Conservation (phyloP, 2,113 vertebrate genomes). For the Eidolon helvum region DNA sequence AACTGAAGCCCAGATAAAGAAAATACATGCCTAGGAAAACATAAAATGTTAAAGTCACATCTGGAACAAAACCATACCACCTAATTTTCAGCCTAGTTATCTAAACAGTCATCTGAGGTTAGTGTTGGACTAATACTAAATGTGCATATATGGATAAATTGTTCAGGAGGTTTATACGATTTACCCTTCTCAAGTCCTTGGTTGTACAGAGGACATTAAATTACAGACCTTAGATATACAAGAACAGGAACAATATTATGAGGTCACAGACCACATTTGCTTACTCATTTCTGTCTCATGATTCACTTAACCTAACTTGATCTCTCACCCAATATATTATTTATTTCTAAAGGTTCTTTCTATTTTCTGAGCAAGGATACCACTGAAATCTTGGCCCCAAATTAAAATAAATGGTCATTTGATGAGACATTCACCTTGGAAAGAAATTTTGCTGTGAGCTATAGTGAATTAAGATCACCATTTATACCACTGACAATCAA, state of each 20-base stretch:
- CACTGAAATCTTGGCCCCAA: neutral
- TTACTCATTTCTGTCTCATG: slow-evolving; percentile 45
- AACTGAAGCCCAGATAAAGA: neutral
- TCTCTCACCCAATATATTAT: neutral
- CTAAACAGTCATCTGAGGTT: neutral
- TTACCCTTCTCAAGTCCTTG: neutral
- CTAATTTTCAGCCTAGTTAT: neutral
- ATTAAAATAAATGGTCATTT: slow-evolving; percentile 44
- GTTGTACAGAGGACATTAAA: neutral
- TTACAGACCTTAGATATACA: neutral
- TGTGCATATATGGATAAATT: neutral
- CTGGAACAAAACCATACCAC: neutral
- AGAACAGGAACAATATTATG: slow-evolving; percentile 30
- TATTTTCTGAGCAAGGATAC: neutral
- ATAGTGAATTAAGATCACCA: neutral
- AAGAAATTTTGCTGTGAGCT: slow-evolving; percentile 14
- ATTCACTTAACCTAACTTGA: slow-evolving; percentile 28
- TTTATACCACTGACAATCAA: slow-evolving; percentile 6
- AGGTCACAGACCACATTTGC: slow-evolving; percentile 19
- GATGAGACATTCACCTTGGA: slow-evolving; percentile 12
- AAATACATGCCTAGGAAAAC: neutral
- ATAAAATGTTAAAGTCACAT: neutral
- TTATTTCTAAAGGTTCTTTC: slow-evolving; percentile 30
- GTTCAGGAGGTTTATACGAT: neutral
- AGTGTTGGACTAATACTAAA: neutral